phyloP scores from a whole-genome alignment of 2,888 invertebrate genomes.

The Stenichneumon culpator region DNA sequence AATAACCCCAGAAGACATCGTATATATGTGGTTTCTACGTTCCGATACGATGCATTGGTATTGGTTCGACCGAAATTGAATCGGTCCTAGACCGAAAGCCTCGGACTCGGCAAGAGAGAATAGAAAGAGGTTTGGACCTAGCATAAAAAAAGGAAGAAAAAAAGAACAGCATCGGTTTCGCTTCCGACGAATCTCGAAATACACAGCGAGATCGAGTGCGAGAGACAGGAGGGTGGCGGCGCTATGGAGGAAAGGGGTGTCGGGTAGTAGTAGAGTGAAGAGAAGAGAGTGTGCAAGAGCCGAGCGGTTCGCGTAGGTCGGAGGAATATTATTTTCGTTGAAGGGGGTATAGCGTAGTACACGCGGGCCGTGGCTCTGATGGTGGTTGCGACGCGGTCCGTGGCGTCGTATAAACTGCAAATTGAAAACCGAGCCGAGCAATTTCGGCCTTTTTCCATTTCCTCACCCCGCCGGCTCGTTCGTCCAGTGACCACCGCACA shows the following conservation, averaged over 20 bases:
- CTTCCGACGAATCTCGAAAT: slow-evolving; percentile 52
- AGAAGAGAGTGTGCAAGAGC: slow-evolving; percentile 18
- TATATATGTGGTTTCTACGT: slow-evolving; percentile 3
- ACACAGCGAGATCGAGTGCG: slow-evolving; percentile 41
- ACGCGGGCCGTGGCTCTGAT: slow-evolving; percentile 1
- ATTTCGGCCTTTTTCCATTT: slow-evolving; percentile 71
- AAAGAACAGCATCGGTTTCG: slow-evolving; percentile 57
- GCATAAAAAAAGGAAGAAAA: slow-evolving; percentile 17
- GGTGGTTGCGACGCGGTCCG: slow-evolving; percentile 47
- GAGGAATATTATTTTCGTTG: slow-evolving; percentile 73
- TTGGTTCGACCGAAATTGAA: slow-evolving; percentile 52
- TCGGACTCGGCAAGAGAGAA: slow-evolving; percentile 33
- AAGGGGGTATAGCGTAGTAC: slow-evolving; percentile 13
- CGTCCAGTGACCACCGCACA: slow-evolving; percentile 32
- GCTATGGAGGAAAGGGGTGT: slow-evolving; percentile 1
- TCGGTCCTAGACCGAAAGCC: slow-evolving; percentile 47
- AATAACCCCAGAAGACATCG: slow-evolving; percentile 4
- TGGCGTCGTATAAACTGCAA: slow-evolving; percentile 71
- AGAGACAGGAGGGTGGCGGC: slow-evolving; percentile 12
- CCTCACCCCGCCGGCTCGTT: slow-evolving; percentile 32
- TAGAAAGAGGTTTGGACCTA: slow-evolving; percentile 43
- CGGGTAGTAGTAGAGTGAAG: slow-evolving; percentile 14
- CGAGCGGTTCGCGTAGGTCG: slow-evolving; percentile 29
- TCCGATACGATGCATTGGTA: slow-evolving; percentile 18
- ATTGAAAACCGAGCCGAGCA: slow-evolving; percentile 76